A percentile compares a stretch with the other conserved stretches of the same genome.
phyloP scores from a whole-genome alignment of 2,888 invertebrate species.

The Melanostoma scalare region DNA sequence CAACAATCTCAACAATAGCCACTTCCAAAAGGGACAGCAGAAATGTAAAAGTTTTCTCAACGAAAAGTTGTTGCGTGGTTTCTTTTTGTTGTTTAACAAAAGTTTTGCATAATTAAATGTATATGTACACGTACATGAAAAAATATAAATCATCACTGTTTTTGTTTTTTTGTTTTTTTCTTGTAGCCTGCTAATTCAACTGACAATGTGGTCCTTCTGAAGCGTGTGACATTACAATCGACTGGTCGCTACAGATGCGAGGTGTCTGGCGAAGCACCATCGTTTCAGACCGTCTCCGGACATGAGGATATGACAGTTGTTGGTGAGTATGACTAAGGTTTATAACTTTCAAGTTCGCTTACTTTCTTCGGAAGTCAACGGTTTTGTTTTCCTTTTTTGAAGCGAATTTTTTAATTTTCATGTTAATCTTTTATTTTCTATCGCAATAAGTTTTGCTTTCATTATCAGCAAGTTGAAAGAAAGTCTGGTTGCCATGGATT shows the following conservation, averaged over 20 bases:
- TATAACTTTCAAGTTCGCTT: background rate
- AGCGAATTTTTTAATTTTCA: too few relatives aligned
- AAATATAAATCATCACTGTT: constrained; percentile 21
- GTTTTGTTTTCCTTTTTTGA: too few relatives aligned
- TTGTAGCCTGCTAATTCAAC: constrained; percentile 86
- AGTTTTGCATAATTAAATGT: constrained; percentile 49
- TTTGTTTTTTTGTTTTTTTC: constrained; percentile 11
- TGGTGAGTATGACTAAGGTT: constrained; percentile 83
- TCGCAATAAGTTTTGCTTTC: constrained; percentile 19
- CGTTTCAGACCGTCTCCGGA: constrained; percentile 89
- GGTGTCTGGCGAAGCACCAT: constrained; percentile 90
- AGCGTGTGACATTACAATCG: constrained; percentile 87
- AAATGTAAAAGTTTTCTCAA: constrained; percentile 40
- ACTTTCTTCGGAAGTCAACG: too few relatives aligned
- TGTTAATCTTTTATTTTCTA: constrained; percentile 1
- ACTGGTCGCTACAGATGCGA: constrained; percentile 90
- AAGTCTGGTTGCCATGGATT: background rate
- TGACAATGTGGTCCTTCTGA: constrained; percentile 86
- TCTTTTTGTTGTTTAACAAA: constrained; percentile 16
- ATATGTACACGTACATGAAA: constrained; percentile 14
- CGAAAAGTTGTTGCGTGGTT: constrained; percentile 9
- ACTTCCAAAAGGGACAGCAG: constrained; percentile 41
- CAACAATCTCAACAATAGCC: constrained; percentile 39
- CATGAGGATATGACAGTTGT: constrained; percentile 89
- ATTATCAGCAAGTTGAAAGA: constrained; percentile 5